phyloP scores from a whole-genome alignment of 2,888 invertebrate genomes.

The Tromatobia lineatoria region DNA sequence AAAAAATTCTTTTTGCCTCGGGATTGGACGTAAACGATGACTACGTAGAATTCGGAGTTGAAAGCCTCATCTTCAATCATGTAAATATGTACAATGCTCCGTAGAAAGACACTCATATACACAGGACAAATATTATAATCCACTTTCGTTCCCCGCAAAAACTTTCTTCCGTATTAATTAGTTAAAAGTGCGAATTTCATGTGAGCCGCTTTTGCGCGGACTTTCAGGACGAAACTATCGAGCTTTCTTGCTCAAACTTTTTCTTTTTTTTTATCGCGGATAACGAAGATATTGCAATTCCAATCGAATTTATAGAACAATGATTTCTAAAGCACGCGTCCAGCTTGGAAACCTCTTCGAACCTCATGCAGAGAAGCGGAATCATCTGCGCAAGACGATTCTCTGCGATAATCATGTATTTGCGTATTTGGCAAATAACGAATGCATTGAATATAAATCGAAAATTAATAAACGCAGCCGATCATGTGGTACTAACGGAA shows the following conservation, averaged over 20 bases:
- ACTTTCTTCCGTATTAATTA: conserved; percentile 8
- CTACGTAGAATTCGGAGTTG: conserved; percentile 39
- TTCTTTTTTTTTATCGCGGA: conserved; percentile 7
- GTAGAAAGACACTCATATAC: conserved; percentile 48
- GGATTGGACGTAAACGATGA: conserved; percentile 55
- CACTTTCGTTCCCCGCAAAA: conserved; percentile 17
- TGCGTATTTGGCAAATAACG: not conserved
- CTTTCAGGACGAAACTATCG: conserved; percentile 15
- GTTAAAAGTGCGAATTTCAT: conserved; percentile 3
- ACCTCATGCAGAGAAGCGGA: conserved; percentile 3
- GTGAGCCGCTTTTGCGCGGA: conserved; percentile 5
- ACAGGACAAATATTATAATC: conserved; percentile 17
- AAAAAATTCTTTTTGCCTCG: conserved; percentile 50
- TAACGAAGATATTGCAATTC: conserved; percentile 32
- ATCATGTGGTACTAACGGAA: conserved; percentile 33
- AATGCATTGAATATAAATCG: not conserved
- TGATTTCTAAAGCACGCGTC: conserved; percentile 19
- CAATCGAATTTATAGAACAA: conserved; percentile 39
- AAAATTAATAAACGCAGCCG: conserved; percentile 31
- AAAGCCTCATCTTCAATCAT: conserved; percentile 63
- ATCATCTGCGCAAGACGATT: not conserved
- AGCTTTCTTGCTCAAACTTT: conserved; percentile 36
- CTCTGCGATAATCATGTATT: not conserved
- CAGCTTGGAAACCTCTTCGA: conserved; percentile 19
- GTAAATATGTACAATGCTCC: conserved; percentile 70